Percentiles rank a stretch among this genome's conserved stretches.
These are phyloP conservation scores for Epiblema foenella DNA, from an alignment of 2,888 invertebrate species.

Conservation along the genomic window DNA sequence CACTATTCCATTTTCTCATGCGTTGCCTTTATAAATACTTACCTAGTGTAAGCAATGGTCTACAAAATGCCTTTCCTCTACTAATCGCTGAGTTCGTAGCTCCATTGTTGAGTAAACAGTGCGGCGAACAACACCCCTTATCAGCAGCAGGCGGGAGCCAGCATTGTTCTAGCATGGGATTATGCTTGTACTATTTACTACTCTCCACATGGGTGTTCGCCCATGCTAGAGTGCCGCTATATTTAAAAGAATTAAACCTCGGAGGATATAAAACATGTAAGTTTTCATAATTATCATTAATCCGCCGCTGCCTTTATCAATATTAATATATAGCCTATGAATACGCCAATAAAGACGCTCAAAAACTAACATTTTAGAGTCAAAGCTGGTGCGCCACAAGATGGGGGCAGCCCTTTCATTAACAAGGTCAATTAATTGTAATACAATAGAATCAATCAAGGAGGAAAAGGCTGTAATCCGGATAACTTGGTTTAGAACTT, in stretches of 20 bases:
- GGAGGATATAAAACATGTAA: conserved; percentile 16
- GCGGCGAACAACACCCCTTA: conserved; percentile 13
- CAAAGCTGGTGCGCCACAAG: too few species aligned
- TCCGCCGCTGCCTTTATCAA: background rate
- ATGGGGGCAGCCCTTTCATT: too few species aligned
- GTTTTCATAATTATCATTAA: background rate
- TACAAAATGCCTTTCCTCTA: background rate
- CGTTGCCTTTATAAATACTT: too few species aligned
- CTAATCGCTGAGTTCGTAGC: background rate
- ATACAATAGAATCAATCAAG: too few species aligned
- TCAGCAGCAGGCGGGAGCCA: conserved; percentile 7
- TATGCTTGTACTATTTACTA: conserved; percentile 16
- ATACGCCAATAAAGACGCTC: too few species aligned
- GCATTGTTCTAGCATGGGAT: conserved; percentile 17
- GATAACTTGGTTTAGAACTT: too few species aligned
- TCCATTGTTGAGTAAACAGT: background rate
- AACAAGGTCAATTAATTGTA: too few species aligned
- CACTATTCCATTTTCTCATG: conserved; percentile 13
- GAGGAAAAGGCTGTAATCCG: too few species aligned
- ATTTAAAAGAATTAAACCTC: background rate
- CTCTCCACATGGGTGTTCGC: conserved; percentile 1
- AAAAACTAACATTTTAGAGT: too few species aligned
- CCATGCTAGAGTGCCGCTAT: conserved; percentile 1
- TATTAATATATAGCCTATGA: too few species aligned
- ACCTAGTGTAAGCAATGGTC: background rate